These are phyloP conservation scores for Seriola dumerili DNA, from an alignment of 2,113 vertebrate species.

Conservation along the genomic window DNA sequence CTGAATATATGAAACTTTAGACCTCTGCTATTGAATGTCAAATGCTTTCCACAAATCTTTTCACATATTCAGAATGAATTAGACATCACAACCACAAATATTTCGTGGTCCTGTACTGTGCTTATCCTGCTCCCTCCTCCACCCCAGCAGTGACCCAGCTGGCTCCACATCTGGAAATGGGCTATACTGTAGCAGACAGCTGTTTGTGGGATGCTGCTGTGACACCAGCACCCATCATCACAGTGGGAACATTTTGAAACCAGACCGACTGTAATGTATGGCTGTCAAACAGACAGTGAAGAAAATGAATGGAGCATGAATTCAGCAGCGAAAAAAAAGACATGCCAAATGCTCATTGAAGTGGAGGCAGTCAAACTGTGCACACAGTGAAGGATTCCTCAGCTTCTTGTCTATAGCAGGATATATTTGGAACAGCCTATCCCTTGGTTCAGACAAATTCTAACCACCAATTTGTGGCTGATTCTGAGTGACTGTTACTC, in stretches of 20 bases:
- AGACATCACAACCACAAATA: conserved; percentile 14
- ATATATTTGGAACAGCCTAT: conserved; percentile 1
- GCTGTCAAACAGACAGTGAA: conserved; percentile 28
- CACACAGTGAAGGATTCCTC: conserved; percentile 8
- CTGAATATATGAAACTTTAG: neutral
- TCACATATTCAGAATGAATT: conserved; percentile 8
- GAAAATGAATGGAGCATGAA: conserved; percentile 28
- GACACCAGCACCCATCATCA: conserved; percentile 47
- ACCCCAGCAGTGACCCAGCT: conserved; percentile 36
- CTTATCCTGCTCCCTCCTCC: neutral
- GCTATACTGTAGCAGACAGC: conserved; percentile 47
- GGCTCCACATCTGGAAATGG: conserved; percentile 60
- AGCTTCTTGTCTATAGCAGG: neutral
- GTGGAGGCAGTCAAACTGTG: conserved; percentile 15
- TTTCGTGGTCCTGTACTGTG: neutral
- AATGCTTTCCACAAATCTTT: neutral
- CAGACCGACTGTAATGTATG: conserved; percentile 30
- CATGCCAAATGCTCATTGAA: conserved; percentile 9
- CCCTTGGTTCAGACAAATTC: neutral
- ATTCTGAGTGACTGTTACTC: neutral
- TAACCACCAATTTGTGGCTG: neutral
- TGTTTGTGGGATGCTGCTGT: conserved; percentile 54
- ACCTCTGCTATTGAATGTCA: neutral
- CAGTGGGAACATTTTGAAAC: conserved; percentile 52
- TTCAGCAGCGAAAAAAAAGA: conserved; percentile 35